Evolutionary conservation across 2,888 invertebrate species (phyloP), one percentile per base, ranked within the genome.

Genomic region (Trachelus stipa): DNA sequence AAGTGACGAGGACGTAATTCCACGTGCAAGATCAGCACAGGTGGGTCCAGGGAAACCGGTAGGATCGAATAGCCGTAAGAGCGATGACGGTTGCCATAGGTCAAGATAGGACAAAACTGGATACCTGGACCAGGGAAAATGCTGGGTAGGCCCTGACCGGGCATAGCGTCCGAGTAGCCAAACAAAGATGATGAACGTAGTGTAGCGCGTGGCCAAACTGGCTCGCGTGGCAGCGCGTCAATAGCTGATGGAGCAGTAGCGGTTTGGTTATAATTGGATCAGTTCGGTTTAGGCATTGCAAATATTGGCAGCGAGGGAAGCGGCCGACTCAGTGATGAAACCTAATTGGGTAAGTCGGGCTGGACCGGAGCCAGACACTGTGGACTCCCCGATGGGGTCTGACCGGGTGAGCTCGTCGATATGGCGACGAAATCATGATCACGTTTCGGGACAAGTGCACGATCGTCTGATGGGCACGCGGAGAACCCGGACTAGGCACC

Each of bases 261-360:
- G 85, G 86, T 85, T 87, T 86, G 84, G 84, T 87, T 89, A 88
- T 89, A 88, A 88, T 89, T 89, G 89, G 87, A 90, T 88, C 87
- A 87, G 87, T 88, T 86, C 83, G 83, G 86, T 87, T 84, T 84
- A 85, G 85, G 89, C 87, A 89, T 91, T 88, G 90, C 89, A 89
- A 90, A 90, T 90, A 90, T 90, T 90, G 90, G 90, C 91, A 90
- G 87, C 85, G 84, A 85, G 88, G 89, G 86, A 89, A 88, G 87
- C 87, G 85, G 82, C 77, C 76, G 88, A 89, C 88, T 86, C 85
- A 87, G 88, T 90, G 90, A 90, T 88, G 91, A 91, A 91, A 91
- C 88, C 88, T 90, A 90, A 91, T 90, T 91, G 89, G 91, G 90
- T 89, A 90, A 91, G 90, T 90, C 89, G 90, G 87, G 85, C 90